Base-by-base conservation (phyloP, 2,888 invertebrate species). In the Chirona hameri region DNA sequence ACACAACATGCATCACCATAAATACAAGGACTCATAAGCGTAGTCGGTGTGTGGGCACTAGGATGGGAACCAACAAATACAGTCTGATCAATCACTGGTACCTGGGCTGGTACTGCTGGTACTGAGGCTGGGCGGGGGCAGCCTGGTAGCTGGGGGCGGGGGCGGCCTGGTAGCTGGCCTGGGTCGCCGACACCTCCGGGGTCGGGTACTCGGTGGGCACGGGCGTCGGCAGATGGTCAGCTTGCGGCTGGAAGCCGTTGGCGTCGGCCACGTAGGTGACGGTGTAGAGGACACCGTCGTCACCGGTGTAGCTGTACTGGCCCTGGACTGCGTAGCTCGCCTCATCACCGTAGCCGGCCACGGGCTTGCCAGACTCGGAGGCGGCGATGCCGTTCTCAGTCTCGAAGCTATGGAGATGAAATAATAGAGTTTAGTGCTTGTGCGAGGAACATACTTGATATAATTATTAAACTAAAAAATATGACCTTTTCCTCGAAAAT, bases 171-270 rank as follows among this genome's bases (percentile, higher is more conserved):
- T 72, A 72, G 31, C 31, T 72, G 72, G 72, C 31, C 72, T 72
- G 72, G 31, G 72, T 72, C 72, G 3, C 31, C n/a, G 72, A 18
- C 72, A 31, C 31, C 72, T 72, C 31, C 29, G 72, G 72, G 72
- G n/a, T 72, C 72, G 72, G 72, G 72, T 72, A 72, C 72, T 69
- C 29, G 69, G 31, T 31, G 69, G 29, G n/a, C 31, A 69, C 29
- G 31, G 31, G 69, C 14, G 69, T 72, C 46, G 79, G 79, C n/a
- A 79, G 10, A 39, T 79, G 79, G 48, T 46, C 79, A n/a, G 46
- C 79, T 24, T 48, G 39, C 79, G 79, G n/a, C 79, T 79, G 79
- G 48, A 79, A 79, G 39, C 79, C n/a, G n/a, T 46, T 79, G n/a
- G 39, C 48, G 14, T 79, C 79, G 48, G 79, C 79, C 39, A 48